Percentiles rank a stretch among this genome's conserved stretches.
Conservation (phyloP, 1,140 invertebrate species). For the Brachionus angularis region DNA sequence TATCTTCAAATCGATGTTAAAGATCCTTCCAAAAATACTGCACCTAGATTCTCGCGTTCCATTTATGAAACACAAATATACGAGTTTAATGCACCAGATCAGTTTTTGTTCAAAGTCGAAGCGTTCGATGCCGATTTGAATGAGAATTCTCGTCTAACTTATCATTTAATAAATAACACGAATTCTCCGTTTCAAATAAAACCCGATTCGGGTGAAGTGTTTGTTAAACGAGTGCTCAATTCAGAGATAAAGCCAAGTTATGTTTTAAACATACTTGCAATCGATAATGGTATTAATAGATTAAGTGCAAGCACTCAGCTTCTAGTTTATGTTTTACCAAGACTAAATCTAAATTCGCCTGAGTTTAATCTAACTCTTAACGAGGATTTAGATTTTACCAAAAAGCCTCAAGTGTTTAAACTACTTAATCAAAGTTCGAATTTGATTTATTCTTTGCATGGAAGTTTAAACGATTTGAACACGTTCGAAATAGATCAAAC, state of each 20-base stretch:
- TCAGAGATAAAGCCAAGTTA: not conserved
- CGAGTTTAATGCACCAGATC: conserved; percentile 23
- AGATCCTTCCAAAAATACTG: not conserved
- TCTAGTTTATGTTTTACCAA: not conserved
- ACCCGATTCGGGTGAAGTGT: conserved; percentile 41
- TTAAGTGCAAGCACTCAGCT: not conserved
- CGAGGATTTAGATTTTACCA: conserved; percentile 31
- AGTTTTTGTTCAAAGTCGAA: conserved; percentile 3
- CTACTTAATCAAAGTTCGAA: not conserved
- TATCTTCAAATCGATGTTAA: not conserved
- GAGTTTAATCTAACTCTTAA: not conserved
- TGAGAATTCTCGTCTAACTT: conserved; percentile 4
- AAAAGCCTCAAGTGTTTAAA: not conserved
- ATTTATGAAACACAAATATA: conserved; percentile 15
- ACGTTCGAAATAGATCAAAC: conserved; percentile 36
- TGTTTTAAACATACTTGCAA: not conserved
- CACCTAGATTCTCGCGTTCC: not conserved
- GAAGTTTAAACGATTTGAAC: conserved; percentile 29
- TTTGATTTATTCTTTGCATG: conserved; percentile 18
- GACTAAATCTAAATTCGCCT: not conserved
- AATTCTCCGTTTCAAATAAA: conserved; percentile 11
- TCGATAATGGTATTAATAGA: not conserved
- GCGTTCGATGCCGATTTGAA: not conserved
- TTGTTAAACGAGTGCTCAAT: conserved; percentile 31
- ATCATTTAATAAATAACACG: conserved; percentile 9